These are phyloP conservation scores for Sebastes vulpes DNA, from an alignment of 2,797 vertebrate species.

Conservation along the genomic window DNA sequence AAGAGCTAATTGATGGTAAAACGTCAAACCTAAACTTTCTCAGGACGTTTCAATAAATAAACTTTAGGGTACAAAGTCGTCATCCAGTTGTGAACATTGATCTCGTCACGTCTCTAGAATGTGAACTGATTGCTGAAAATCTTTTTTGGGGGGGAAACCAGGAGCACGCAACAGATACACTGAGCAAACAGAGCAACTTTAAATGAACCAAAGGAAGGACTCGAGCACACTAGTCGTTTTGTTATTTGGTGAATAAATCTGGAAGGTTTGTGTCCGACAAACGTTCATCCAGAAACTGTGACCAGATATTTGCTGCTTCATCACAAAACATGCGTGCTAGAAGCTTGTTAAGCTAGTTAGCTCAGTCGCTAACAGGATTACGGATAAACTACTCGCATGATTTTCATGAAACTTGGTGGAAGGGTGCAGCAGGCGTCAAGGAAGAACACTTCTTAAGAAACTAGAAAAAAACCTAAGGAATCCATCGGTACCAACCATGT, in stretches of 20 bases:
- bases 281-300: background rate
- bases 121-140: background rate
- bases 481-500: no score
- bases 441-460: no score
- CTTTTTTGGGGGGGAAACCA: constrained; percentile 17
- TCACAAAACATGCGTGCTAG: background rate
- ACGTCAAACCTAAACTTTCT: background rate
- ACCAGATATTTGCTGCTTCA: background rate
- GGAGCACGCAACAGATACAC: constrained; percentile 7
- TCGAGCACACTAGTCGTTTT: constrained; percentile 5
- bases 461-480: no score
- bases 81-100: background rate
- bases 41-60: background rate
- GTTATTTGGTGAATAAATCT: background rate
- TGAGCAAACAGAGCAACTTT: constrained; percentile 43
- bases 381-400: background rate
- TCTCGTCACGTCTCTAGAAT: background rate
- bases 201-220: constrained; percentile 26
- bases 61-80: background rate
- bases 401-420: no score
- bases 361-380: background rate
- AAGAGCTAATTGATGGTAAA: background rate
- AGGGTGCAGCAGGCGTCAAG: no score
- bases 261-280: background rate
- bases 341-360: background rate